Conservation (phyloP, 2,797 vertebrate genomes). For the Calcarius lapponicus region DNA sequence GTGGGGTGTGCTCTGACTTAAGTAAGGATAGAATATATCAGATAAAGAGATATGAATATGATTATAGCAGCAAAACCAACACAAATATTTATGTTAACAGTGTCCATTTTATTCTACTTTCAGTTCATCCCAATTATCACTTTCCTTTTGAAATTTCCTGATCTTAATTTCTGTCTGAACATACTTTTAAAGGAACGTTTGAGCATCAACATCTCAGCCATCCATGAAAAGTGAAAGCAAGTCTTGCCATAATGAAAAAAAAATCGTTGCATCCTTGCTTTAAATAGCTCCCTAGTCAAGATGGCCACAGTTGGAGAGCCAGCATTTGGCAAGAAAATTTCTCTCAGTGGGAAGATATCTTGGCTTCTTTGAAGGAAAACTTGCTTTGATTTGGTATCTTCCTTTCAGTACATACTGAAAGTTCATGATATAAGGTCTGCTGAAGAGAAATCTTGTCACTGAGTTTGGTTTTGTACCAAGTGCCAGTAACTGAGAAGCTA, state of each 20-base stretch:
- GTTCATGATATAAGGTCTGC: constrained; percentile 34
- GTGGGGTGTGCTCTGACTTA: not conserved
- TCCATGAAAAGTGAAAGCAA: constrained; percentile 33
- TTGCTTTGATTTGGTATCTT: constrained; percentile 45
- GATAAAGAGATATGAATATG: not conserved
- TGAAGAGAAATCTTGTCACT: constrained; percentile 17
- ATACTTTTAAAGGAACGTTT: constrained; percentile 28
- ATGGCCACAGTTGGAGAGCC: constrained; percentile 60
- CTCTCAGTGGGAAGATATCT: constrained; percentile 53
- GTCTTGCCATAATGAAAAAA: constrained; percentile 21
- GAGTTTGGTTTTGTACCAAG: constrained; percentile 20
- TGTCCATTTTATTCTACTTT: not conserved
- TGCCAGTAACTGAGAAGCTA: not conserved
- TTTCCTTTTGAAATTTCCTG: not conserved
- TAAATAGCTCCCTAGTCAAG: constrained; percentile 59
- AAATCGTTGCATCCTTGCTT: constrained; percentile 28
- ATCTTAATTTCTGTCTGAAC: constrained; percentile 18
- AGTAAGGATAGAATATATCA: not conserved
- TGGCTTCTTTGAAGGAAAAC: constrained; percentile 48
- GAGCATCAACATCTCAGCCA: constrained; percentile 34
- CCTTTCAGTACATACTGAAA: constrained; percentile 45
- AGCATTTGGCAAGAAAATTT: constrained; percentile 56
- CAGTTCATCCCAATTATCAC: not conserved
- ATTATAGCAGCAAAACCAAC: constrained; percentile 11
- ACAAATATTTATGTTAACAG: not conserved